Conservation (phyloP, 2,113 vertebrate genomes). For the Barnardius zonarius region DNA sequence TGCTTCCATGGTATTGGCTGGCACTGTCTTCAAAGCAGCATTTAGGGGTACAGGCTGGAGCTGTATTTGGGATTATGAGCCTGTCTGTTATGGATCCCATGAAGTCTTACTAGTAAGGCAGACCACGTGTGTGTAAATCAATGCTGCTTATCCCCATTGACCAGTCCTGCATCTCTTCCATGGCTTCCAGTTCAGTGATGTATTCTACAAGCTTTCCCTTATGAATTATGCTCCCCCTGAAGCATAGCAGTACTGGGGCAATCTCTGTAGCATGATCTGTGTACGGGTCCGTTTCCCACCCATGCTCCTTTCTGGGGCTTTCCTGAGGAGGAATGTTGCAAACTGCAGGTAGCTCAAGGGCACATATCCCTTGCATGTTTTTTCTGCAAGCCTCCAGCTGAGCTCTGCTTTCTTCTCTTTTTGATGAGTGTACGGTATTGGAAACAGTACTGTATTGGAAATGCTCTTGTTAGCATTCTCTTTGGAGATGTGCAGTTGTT, state of each 20-base stretch:
- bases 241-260: background rate
- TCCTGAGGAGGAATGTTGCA: background rate
- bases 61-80: background rate
- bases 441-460: background rate
- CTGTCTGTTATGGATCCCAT: background rate
- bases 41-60: background rate
- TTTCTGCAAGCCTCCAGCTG: background rate
- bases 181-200: background rate
- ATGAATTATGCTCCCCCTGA: rapidly evolving
- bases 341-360: background rate
- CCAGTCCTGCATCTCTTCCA: background rate
- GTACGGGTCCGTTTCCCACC: background rate
- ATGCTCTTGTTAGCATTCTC: background rate
- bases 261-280: background rate
- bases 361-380: background rate
- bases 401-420: background rate
- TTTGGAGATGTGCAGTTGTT: constrained; percentile 12
- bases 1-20: background rate
- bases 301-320: background rate
- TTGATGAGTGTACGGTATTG: background rate
- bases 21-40: background rate
- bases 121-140: background rate
- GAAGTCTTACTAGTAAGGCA: background rate
- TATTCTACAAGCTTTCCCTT: background rate
- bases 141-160: background rate